Evolutionary conservation across 2,888 invertebrate species (phyloP).

Genomic region (Leptodirus hochenwartii): DNA sequence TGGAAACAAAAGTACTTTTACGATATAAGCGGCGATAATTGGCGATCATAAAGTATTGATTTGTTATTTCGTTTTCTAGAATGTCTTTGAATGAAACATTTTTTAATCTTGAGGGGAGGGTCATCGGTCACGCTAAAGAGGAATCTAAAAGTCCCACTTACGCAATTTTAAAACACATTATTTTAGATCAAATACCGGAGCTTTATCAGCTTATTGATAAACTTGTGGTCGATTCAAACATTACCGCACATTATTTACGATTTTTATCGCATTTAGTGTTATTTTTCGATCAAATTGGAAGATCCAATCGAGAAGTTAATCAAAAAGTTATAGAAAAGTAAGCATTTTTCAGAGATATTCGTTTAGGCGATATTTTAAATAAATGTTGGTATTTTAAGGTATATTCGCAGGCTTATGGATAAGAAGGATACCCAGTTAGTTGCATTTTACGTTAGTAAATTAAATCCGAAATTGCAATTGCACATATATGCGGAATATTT

Average conservation of each 20-base stretch:
- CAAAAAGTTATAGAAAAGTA: conserved; percentile 58
- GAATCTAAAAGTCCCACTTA: conserved; percentile 50
- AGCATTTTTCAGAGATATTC: conserved; percentile 18
- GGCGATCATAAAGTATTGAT: background rate
- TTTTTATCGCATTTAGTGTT: conserved; percentile 75
- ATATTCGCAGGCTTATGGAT: conserved; percentile 50
- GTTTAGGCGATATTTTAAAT: background rate
- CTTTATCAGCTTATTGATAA: conserved; percentile 51
- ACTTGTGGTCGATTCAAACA: conserved; percentile 39
- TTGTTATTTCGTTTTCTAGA: conserved; percentile 29
- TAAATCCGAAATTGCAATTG: conserved; percentile 43
- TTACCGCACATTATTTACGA: conserved; percentile 43
- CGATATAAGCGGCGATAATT: conserved; percentile 1
- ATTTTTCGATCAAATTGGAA: conserved; percentile 63
- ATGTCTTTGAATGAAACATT: conserved; percentile 51
- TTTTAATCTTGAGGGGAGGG: conserved; percentile 41
- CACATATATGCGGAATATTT: conserved; percentile 49
- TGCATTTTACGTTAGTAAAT: conserved; percentile 68
- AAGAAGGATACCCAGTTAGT: conserved; percentile 59
- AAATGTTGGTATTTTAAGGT: conserved; percentile 23
- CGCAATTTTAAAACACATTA: conserved; percentile 67
- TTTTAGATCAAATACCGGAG: conserved; percentile 60
- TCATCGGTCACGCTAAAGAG: conserved; percentile 32
- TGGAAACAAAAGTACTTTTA: conserved; percentile 35
- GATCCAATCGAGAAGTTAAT: conserved; percentile 47